Evolutionary conservation across 2,888 invertebrate species (phyloP).

Genomic region (Xanthostigma xanthostigma): DNA sequence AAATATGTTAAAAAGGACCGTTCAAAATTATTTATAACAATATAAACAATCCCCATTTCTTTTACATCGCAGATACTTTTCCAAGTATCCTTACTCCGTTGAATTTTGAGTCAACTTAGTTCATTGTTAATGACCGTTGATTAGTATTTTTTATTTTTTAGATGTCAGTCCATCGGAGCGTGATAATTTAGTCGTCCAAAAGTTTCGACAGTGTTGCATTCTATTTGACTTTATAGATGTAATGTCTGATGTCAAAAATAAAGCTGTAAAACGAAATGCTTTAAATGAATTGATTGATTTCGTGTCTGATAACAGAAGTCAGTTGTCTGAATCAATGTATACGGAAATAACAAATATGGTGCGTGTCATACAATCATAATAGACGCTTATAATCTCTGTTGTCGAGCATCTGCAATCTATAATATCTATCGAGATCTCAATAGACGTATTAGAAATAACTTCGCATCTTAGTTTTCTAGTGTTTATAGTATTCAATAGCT

Average conservation of each 20-base stretch:
- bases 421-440: no score
- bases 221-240: constrained; percentile 98
- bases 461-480: background rate
- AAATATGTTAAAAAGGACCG: no score
- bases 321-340: constrained; percentile 93
- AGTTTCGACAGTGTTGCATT: constrained; percentile 95
- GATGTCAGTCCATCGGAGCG: no score
- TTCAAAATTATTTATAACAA: no score
- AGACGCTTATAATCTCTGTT: no score
- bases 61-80: no score
- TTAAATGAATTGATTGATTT: constrained; percentile 97
- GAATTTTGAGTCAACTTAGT: no score
- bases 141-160: no score
- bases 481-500: background rate
- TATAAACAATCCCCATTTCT: no score
- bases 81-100: no score
- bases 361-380: constrained; percentile 18
- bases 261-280: constrained; percentile 93
- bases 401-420: background rate
- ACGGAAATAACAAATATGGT: constrained; percentile 99
- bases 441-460: background rate
- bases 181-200: constrained; percentile 42
- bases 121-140: no score
- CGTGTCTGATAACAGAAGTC: constrained; percentile 74
- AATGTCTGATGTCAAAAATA: constrained; percentile 94